Percentiles rank a stretch among this genome's conserved stretches.
Evolutionary conservation across 2,797 vertebrate genomes (phyloP).

Genomic region (Picus viridis): DNA sequence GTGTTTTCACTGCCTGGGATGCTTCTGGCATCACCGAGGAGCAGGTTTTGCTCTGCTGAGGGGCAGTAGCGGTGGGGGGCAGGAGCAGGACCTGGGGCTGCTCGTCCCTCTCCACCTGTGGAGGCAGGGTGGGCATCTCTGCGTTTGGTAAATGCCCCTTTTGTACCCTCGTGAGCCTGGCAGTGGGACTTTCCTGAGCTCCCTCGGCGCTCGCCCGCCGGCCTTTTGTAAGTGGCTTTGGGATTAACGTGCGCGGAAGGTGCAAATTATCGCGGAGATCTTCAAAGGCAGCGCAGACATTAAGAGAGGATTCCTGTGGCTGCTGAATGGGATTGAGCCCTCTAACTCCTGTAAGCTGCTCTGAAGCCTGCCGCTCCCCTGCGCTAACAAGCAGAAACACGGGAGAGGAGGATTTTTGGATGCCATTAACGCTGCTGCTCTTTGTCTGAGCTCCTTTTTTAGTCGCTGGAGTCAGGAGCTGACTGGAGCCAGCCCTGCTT

Average conservation of each 20-base stretch:
- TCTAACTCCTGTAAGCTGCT: conserved; percentile 11
- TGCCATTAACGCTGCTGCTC: background rate
- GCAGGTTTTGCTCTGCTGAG: background rate
- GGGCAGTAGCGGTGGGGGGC: accelerated
- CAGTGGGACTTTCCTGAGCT: background rate
- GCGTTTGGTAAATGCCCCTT: background rate
- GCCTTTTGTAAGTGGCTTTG: background rate
- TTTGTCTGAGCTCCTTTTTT: conserved; percentile 37
- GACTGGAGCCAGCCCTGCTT: background rate
- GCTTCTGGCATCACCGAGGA: background rate
- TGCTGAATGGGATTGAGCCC: conserved; percentile 13
- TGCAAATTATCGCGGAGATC: background rate
- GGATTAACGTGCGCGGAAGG: background rate
- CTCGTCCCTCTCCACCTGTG: too few species aligned
- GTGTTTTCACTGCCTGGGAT: background rate
- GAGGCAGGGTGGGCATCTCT: accelerated
- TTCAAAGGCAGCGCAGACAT: background rate
- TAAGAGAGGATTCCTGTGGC: background rate
- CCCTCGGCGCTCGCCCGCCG: accelerated
- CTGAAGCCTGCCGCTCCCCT: conserved; percentile 13
- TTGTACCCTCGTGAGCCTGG: background rate
- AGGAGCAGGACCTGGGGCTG: background rate
- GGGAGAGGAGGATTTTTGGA: background rate
- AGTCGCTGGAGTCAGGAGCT: background rate
- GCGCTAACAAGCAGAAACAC: conserved; percentile 8